A percentile compares a stretch with the other conserved stretches of the same genome.
These are phyloP conservation scores for Nephrotoma guestfalica DNA, from an alignment of 2,888 invertebrate genomes.

Conservation along the genomic window DNA sequence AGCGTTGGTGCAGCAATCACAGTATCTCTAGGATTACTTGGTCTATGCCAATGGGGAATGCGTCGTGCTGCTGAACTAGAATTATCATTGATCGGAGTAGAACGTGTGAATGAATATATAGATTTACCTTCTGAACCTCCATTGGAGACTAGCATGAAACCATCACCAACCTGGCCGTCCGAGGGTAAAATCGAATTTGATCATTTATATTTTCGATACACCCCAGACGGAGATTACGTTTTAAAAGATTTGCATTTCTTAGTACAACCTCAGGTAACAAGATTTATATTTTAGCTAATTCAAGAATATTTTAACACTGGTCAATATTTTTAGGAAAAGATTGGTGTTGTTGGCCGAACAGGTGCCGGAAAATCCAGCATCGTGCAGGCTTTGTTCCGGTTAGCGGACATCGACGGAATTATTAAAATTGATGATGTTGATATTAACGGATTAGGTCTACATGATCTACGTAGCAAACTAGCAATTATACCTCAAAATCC, in stretches of 20 bases:
- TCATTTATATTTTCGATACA: slow-evolving; percentile 48
- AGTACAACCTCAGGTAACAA: slow-evolving; percentile 20
- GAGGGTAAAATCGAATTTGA: slow-evolving; percentile 44
- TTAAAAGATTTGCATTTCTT: slow-evolving; percentile 49
- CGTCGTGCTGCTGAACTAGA: slow-evolving; percentile 73
- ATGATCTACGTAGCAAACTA: slow-evolving; percentile 56
- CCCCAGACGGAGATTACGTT: slow-evolving; percentile 46
- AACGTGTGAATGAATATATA: slow-evolving; percentile 68
- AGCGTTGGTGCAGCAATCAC: slow-evolving; percentile 58
- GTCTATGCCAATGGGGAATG: slow-evolving; percentile 72
- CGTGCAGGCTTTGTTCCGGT: slow-evolving; percentile 55
- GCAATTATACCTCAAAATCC: slow-evolving; percentile 82
- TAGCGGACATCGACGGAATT: slow-evolving; percentile 54
- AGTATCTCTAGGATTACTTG: slow-evolving; percentile 52
- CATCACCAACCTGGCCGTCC: slow-evolving; percentile 40
- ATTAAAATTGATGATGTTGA: slow-evolving; percentile 56
- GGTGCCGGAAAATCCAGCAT: slow-evolving; percentile 69
- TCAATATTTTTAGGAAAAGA: slow-evolving; percentile 27
- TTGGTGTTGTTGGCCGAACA: slow-evolving; percentile 65
- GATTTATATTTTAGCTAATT: not conserved
- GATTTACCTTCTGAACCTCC: slow-evolving; percentile 37
- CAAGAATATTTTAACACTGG: not conserved
- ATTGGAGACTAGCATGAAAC: slow-evolving; percentile 10
- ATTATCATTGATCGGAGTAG: slow-evolving; percentile 71
- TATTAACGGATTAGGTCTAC: slow-evolving; percentile 46